Conservation (phyloP, 2,888 invertebrate species). For the Parnassius mnemosyne region DNA sequence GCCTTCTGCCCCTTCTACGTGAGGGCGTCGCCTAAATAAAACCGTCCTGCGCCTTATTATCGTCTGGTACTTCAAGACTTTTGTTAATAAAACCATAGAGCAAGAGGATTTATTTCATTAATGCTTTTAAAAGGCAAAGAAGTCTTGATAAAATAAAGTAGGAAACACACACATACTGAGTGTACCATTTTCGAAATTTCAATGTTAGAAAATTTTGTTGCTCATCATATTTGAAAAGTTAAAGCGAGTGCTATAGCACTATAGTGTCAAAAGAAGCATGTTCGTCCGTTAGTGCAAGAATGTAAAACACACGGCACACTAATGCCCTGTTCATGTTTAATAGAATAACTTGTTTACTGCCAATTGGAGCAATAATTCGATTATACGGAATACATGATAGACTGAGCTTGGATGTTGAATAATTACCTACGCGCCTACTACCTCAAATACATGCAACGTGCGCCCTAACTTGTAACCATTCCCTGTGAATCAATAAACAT, state of each 20-base stretch:
- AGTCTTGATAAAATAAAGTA: too few relatives aligned
- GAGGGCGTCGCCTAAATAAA: slow-evolving; percentile 31
- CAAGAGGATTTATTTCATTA: too few relatives aligned
- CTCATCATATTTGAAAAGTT: too few relatives aligned
- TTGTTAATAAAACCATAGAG: not conserved
- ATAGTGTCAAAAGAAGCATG: too few relatives aligned
- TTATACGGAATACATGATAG: slow-evolving; percentile 14
- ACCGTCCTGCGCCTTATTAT: slow-evolving; percentile 30
- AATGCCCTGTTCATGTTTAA: slow-evolving; percentile 23
- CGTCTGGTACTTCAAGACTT: slow-evolving; percentile 35
- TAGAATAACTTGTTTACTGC: slow-evolving; percentile 37
- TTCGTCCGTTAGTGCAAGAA: slow-evolving; percentile 13
- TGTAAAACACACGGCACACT: slow-evolving; percentile 15
- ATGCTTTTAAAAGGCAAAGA: too few relatives aligned
- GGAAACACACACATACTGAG: too few relatives aligned
- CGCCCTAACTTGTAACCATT: slow-evolving; percentile 13
- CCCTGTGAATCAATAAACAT: slow-evolving; percentile 21
- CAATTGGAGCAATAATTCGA: slow-evolving; percentile 42
- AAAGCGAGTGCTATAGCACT: too few relatives aligned
- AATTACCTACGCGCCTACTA: slow-evolving; percentile 15
- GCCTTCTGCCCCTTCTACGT: slow-evolving; percentile 39
- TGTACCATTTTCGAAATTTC: too few relatives aligned
- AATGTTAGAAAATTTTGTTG: too few relatives aligned
- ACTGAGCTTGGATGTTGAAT: slow-evolving; percentile 1
- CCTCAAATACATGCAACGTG: slow-evolving; percentile 15